Evolutionary conservation across 2,113 vertebrate species (phyloP).

Genomic region (Xenotilapia flavipinnis): DNA sequence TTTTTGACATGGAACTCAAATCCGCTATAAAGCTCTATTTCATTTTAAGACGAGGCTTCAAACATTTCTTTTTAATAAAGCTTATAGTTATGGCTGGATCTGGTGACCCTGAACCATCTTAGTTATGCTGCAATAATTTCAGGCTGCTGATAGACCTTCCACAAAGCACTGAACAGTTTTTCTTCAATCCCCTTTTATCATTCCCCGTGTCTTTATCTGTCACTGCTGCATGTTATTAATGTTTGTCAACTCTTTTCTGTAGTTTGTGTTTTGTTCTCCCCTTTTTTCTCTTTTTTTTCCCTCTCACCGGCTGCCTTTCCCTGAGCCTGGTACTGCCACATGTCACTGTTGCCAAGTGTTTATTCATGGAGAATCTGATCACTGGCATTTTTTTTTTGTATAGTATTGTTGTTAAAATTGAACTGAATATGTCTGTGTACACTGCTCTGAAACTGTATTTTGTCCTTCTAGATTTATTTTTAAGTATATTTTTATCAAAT

Average conservation of each 20-base stretch:
- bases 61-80: neutral
- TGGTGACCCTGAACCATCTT: neutral
- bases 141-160: neutral
- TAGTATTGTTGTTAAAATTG: neutral
- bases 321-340: neutral
- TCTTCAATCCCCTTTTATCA: neutral
- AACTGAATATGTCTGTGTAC: neutral
- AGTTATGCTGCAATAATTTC: neutral
- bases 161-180: neutral
- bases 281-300: neutral
- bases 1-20: neutral
- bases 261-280: neutral
- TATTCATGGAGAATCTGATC: neutral
- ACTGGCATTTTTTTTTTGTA: neutral
- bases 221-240: neutral
- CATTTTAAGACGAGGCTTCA: neutral
- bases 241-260: neutral
- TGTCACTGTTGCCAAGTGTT: neutral
- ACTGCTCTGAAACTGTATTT: neutral
- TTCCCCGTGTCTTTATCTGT: neutral
- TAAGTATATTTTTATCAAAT: neutral
- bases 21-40: neutral
- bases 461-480: neutral
- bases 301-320: accelerated
- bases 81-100: neutral